Conservation (phyloP, 1,140 invertebrate genomes). For the Zaprionus ornatus region DNA sequence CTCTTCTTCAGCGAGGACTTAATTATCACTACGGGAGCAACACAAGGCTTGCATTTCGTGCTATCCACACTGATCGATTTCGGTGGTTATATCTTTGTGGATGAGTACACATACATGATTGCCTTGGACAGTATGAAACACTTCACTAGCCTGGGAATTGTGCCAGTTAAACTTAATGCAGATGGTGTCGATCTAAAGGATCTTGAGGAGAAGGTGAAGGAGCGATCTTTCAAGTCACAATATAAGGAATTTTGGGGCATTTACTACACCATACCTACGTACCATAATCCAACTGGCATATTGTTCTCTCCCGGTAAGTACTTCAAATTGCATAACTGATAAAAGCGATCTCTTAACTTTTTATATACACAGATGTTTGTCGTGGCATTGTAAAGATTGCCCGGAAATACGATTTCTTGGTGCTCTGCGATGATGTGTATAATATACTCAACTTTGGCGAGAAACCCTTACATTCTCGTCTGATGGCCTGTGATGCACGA, state of each 20-base stretch:
- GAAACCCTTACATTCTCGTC: constrained; percentile 84
- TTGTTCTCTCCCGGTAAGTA: constrained; percentile 84
- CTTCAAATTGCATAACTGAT: background rate
- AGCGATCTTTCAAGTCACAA: constrained; percentile 68
- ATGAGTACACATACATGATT: constrained; percentile 89
- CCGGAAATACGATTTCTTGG: constrained; percentile 85
- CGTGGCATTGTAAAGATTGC: constrained; percentile 85
- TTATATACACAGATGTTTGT: constrained; percentile 81
- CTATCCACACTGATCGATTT: constrained; percentile 86
- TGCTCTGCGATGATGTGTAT: constrained; percentile 88
- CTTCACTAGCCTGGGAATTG: constrained; percentile 85
- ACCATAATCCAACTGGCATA: constrained; percentile 88
- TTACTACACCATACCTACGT: constrained; percentile 88
- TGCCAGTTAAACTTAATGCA: constrained; percentile 85
- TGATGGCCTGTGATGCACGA: constrained; percentile 85
- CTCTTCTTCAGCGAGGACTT: constrained; percentile 85
- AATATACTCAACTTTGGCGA: constrained; percentile 87
- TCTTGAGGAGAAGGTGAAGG: constrained; percentile 68
- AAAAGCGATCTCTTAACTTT: constrained; percentile 13
- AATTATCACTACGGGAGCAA: constrained; percentile 87
- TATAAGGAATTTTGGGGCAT: constrained; percentile 86
- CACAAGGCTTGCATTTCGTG: constrained; percentile 87
- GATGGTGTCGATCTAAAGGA: constrained; percentile 85
- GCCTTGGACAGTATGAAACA: constrained; percentile 86
- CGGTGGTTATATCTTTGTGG: constrained; percentile 87